phyloP scores from a whole-genome alignment of 2,888 invertebrate species.

The Mechanitis mazaeus region DNA sequence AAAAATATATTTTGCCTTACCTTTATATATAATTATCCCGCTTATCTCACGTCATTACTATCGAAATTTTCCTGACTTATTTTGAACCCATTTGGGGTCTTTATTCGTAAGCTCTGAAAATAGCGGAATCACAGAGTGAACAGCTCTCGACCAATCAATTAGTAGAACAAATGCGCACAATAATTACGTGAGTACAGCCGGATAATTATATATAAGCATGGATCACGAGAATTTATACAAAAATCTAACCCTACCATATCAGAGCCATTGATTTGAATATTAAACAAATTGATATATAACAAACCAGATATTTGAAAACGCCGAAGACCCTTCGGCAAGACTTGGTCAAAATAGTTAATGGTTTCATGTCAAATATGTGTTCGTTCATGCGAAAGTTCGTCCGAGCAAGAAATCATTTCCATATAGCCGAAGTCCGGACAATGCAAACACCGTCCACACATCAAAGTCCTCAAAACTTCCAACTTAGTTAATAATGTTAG shows the following conservation, averaged over 20 bases:
- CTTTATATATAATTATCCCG: no score
- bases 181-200: no score
- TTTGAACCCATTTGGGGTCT: no score
- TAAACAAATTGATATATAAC: not conserved
- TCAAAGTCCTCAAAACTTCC: slow-evolving; percentile 66
- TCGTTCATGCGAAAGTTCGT: slow-evolving; percentile 60
- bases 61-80: not conserved
- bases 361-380: slow-evolving; percentile 68
- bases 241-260: slow-evolving; percentile 1
- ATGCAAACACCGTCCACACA: slow-evolving; percentile 65
- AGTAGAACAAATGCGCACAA: no score
- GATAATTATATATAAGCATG: no score
- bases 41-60: slow-evolving; percentile 2
- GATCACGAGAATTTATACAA: no score
- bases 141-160: no score
- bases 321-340: slow-evolving; percentile 44
- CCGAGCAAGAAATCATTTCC: slow-evolving; percentile 71
- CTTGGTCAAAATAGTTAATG: slow-evolving; percentile 55
- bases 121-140: no score
- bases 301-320: slow-evolving; percentile 11
- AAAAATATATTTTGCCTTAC: no score
- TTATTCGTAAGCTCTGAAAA: no score
- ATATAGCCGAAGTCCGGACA: slow-evolving; percentile 52
- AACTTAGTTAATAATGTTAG: slow-evolving; percentile 71
- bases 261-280: no score